Evolutionary conservation across 2,888 invertebrate genomes (phyloP).

Genomic region (Caenorhabditis sulstoni): DNA sequence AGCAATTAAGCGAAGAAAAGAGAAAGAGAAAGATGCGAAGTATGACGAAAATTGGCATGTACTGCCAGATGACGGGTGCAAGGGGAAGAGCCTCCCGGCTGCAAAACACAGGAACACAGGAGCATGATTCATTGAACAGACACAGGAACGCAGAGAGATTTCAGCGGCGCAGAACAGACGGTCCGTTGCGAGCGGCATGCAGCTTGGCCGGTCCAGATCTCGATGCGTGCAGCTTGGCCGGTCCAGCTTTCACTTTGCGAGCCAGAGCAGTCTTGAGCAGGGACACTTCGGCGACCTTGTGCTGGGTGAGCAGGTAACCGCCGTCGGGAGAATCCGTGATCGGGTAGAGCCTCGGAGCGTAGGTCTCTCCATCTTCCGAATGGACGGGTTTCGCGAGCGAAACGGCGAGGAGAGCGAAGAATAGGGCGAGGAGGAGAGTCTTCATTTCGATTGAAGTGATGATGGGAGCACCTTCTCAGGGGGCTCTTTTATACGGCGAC

Average conservation of each 20-base stretch:
- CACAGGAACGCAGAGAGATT: slow-evolving; percentile 2
- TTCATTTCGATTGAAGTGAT: slow-evolving; percentile 26
- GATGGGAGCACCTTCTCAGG: neutral
- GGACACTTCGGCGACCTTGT: slow-evolving; percentile 3
- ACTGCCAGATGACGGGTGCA: slow-evolving; percentile 9
- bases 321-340: neutral
- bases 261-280: neutral
- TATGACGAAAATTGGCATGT: slow-evolving; percentile 57
- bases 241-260: neutral
- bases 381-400: slow-evolving; percentile 27
- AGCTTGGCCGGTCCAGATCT: slow-evolving; percentile 5
- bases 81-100: neutral
- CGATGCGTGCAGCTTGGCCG: neutral
- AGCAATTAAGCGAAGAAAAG: slow-evolving; percentile 41
- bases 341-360: slow-evolving; percentile 4
- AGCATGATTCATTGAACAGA: slow-evolving; percentile 17
- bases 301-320: slow-evolving; percentile 6
- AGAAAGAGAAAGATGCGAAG: slow-evolving; percentile 30
- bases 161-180: too few relatives aligned
- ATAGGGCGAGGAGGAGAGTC: slow-evolving; percentile 22
- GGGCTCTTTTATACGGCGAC: slow-evolving; percentile 27
- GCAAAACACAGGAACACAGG: neutral
- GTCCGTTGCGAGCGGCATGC: slow-evolving; percentile 18
- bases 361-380: slow-evolving; percentile 19
- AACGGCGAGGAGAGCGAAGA: slow-evolving; percentile 23